Evolutionary conservation across 2,113 vertebrate species (phyloP), one percentile per base, ranked within the genome.

Genomic region (Sula dactylatra): DNA sequence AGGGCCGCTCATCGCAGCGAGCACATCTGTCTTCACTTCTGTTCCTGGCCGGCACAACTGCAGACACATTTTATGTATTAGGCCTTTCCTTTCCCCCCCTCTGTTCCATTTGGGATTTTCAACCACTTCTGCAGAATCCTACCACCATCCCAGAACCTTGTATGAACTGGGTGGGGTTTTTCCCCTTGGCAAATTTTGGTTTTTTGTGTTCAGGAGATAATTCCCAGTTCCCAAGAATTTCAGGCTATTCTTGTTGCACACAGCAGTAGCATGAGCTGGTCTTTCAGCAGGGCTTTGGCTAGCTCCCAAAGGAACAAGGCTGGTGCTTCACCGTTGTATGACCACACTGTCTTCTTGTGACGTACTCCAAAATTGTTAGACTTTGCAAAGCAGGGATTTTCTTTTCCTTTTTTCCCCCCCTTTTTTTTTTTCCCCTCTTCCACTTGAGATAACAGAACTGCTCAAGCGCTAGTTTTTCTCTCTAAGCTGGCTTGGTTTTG

Each of bases 1-100:
- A 0, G 29, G n/a, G 34, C 49, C 8, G 7, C 50, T 69, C 7
- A 1, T 13, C 0, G 0, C 86, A 17, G 36, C 6, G 22, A 66
- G 36, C 45, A 79, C 62, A 19, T 88, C 76, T 74, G 62, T 13
- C 56, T 88, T 36, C 61, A 25, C 21, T 44, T 58, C 84, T 52
- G 29, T 2, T 77, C 49, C 85, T 61, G 64, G 56, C 71, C 1
- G 0, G 25, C 45, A 16, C 31, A 44, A 9, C 34, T 0, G 5
- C 36, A 16, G 5, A 16, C 11, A 61, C 4, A 50, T 52, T 55
- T 36, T 47, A 11, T 27, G 1, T 5, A 58, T 79, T 55, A 12
- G 7, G 1, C 13, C 16, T 74, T 49, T 59, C 10, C 27, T 54
- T 59, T 36, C 10, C 14, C 25, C 17, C 2, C 2, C 3, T 20